These are phyloP conservation scores for Drosophila monieri DNA, from an alignment of 2,888 invertebrate species.

Conservation along the genomic window DNA sequence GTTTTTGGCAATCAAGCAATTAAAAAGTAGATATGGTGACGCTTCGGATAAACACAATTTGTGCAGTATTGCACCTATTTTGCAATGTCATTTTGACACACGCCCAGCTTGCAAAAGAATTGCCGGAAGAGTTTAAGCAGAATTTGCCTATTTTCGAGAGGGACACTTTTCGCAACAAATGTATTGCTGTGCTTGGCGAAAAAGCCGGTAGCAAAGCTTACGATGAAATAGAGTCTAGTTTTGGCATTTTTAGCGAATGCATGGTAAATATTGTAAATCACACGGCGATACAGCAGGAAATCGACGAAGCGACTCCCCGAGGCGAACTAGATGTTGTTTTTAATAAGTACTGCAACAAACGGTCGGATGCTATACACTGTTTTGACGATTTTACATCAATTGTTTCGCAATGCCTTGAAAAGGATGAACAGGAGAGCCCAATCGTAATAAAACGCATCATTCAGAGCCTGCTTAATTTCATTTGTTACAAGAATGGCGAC, in stretches of 20 bases:
- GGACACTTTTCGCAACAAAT: constrained; percentile 87
- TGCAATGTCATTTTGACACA: constrained; percentile 19
- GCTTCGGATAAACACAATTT: constrained; percentile 19
- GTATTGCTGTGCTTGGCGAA: constrained; percentile 87
- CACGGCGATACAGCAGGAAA: constrained; percentile 86
- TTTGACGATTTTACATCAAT: constrained; percentile 86
- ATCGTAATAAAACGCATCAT: constrained; percentile 88
- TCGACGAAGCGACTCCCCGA: constrained; percentile 88
- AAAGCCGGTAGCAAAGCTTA: constrained; percentile 85
- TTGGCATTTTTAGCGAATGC: constrained; percentile 85
- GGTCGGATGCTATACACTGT: constrained; percentile 84
- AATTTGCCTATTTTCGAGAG: constrained; percentile 84
- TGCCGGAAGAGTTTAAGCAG: constrained; percentile 75
- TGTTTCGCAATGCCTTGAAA: constrained; percentile 87
- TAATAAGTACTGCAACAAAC: constrained; percentile 89
- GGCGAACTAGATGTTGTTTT: constrained; percentile 89
- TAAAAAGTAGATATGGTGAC: constrained; percentile 4
- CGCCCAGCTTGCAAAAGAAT: constrained; percentile 63
- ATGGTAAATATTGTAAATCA: constrained; percentile 86
- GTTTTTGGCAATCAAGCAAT: not conserved
- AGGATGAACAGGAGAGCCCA: constrained; percentile 87
- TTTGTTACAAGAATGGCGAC: constrained; percentile 92
- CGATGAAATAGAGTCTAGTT: constrained; percentile 84
- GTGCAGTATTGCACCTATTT: constrained; percentile 4
- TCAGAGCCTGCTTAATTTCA: constrained; percentile 88